Base-by-base conservation (phyloP, 1,140 invertebrate genomes). In the Drosophila takahashii region DNA sequence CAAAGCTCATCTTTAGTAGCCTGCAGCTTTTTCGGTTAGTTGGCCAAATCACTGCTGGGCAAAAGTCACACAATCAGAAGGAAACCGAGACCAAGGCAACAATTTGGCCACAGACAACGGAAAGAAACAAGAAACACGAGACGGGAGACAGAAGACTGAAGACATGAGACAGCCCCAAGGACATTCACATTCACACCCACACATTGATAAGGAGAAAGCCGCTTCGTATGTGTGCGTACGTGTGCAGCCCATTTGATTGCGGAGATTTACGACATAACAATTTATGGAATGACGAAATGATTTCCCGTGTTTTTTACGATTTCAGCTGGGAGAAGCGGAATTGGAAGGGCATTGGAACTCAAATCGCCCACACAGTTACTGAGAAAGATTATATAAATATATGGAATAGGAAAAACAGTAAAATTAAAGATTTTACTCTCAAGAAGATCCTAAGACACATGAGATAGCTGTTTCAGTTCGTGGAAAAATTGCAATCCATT, bases 231-330 rank as follows among this genome's bases (percentile, higher is more conserved):
- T 59, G 34, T 66, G 76, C 70, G 66, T 78, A 47, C 79, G 60
- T 71, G 65, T 78, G 77, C 18, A 57, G 70, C 22, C 58, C 79
- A 79, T 87, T 87, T 87, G 84, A 87, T 87, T 87, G 84, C 84
- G 50, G 80, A 87, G 84, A 89, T 89, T 89, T 89, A 89, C 84
- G 84, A 84, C 84, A 89, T 84, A 89, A 89, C 84, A 89, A 89
- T 89, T 89, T 89, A 89, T 89, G 84, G 84, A 89, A 89, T 89
- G 84, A 89, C 79, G 84, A 84, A 89, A 89, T 89, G 84, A 89
- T 89, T 89, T 89, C 84, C 84, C 80, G 84, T 83, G 79, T 89
- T 89, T 87, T 89, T 89, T 71, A 70, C 67, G 65, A 70, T 71
- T 70, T 27, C 26, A 45, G 36, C 44, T 16, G 36, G 36, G 29